A percentile compares a stretch with the other conserved stretches of the same genome.
These are phyloP conservation scores for Penaeus japonicus DNA, from an alignment of 1,140 invertebrate genomes.

Conservation along the genomic window DNA sequence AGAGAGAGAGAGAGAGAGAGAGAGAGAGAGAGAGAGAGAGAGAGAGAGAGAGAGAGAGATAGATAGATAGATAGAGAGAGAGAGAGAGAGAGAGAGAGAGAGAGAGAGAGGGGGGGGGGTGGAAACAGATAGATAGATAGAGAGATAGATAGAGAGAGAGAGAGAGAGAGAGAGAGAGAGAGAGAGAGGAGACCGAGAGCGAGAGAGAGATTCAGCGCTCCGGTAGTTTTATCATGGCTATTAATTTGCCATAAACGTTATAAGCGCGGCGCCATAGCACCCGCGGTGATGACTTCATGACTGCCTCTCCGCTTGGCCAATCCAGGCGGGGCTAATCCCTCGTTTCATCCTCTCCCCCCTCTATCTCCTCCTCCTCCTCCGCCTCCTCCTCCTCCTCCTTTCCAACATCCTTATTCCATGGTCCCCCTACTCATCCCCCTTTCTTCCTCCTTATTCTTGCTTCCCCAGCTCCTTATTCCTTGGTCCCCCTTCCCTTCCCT, in stretches of 20 bases:
- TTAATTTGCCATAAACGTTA: background rate
- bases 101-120: too few species aligned
- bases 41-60: too few species aligned
- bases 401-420: background rate
- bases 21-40: background rate
- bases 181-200: background rate
- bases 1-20: background rate
- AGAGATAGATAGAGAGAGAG: too few species aligned
- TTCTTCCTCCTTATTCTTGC: background rate
- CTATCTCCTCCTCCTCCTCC: background rate
- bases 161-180: too few species aligned
- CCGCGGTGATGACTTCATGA: background rate
- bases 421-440: background rate
- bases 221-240: background rate
- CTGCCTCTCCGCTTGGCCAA: too few species aligned
- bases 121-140: too few species aligned
- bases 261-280: background rate
- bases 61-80: too few species aligned
- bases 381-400: background rate
- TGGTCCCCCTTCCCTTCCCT: background rate
- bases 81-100: background rate
- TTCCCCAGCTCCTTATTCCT: background rate
- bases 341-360: too few species aligned
- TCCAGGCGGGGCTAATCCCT: too few species aligned
- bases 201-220: background rate